Base-by-base conservation (phyloP, 2,888 invertebrate genomes). In the Diplazon laetatorius region DNA sequence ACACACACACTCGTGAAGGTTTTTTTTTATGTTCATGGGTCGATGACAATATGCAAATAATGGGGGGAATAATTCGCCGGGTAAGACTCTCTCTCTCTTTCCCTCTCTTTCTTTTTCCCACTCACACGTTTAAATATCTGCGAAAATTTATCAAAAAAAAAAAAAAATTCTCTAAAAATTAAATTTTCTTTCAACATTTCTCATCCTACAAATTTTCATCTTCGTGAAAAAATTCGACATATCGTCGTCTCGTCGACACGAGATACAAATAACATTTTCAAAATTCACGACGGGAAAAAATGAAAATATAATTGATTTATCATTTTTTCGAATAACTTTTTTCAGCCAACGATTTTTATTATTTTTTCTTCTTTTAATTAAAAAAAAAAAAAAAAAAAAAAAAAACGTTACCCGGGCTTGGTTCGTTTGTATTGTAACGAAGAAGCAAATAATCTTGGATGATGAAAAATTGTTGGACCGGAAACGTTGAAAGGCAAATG, bases 1-100 rank as follows among this genome's bases (percentile, higher is more conserved):
- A n/a, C n/a, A n/a, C n/a, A n/a, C 42, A 59, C 71, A 62, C 66
- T 71, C 62, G 72, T 72, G 55, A 71, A 62, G 59, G 42, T 42
- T 30, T n/a, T n/a, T n/a, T n/a, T n/a, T 25, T 59, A 42, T 52
- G 57, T 65, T 50, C 48, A 76, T 50, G 71, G 42, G 35, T 62
- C 30, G 63, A 59, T 37, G 39, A 52, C 44, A 52, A 71, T n/a
- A n/a, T 71, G 71, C 71, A 68, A 62, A 59, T 52, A 30, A 65
- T 25, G 63, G n/a, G n/a, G n/a, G 46, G 46, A 44, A 63, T n/a
- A 71, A 35, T 57, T 55, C 9, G 46, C 57, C 48, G 46, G 68
- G 30, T 55, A 35, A 35, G 22, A 16, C 55, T 35, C 20, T 50
- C 55, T 30, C 30, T 30, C 30, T 30, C 30, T 30, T 6, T 5